Base-by-base conservation (phyloP, 2,113 vertebrate species). In the Malurus melanocephalus region DNA sequence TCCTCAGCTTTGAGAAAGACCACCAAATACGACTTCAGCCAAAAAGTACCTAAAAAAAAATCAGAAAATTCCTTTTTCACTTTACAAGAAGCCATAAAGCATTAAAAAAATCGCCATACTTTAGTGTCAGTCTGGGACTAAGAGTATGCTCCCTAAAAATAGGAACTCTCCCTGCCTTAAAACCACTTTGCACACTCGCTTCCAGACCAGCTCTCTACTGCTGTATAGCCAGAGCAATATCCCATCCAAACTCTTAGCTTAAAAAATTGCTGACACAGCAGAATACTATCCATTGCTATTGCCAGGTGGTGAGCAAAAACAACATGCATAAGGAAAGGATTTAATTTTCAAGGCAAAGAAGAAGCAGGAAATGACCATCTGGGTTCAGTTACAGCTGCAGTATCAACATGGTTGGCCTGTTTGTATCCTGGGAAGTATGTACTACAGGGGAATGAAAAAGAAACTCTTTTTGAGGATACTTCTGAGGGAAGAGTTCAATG, bases 341-440 rank as follows among this genome's bases (percentile, higher is more conserved):
- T 92, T 86, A 43, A 89, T 87, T 91, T 94, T 49, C 80, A 88
- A 82, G 82, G 68, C 87, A 75, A 90, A 48, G 77, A 92, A 77
- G 82, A 89, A 35, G 40, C 87, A 95, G 62, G 71, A 93, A 94
- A 92, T 46, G 27, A 87, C 83, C 93, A 93, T 93, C 88, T 95
- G 95, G 40, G 55, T 80, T 93, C 43, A 87, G 69, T 94, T 93
- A 92, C 74, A 92, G 89, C 89, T 93, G 82, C 48, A 81, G 30
- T 30, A 86, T 88, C 88, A 83, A 74, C 69, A 80, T 3, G 53
- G 62, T 73, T 82, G 53, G 78, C 66, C 62, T 82, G 62, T 42
- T 88, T 83, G 57, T 68, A 62, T 90, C 81, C 91, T 87, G 81
- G 62, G 84, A 94, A 93, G 51, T 20, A 67, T 30, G 61, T 43